Evolutionary conservation across 1,140 invertebrate genomes (phyloP).

Genomic region (Macrosteles quadrilineatus): DNA sequence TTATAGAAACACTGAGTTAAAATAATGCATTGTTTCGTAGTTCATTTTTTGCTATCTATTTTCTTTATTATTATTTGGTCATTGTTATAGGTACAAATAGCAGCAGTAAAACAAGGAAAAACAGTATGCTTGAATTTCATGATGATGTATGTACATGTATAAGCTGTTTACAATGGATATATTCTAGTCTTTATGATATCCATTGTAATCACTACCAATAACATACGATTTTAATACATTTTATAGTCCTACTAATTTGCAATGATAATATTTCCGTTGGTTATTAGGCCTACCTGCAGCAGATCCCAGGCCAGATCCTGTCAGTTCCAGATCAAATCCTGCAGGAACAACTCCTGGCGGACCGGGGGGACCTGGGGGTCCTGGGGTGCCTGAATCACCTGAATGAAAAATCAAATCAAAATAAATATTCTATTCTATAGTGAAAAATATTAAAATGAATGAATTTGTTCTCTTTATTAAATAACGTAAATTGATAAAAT

Average conservation of each 20-base stretch:
- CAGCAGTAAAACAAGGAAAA: neutral
- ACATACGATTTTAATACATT: too few relatives aligned
- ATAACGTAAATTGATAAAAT: neutral
- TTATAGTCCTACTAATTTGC: too few relatives aligned
- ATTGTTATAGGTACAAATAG: neutral
- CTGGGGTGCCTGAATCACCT: slow-evolving; percentile 52
- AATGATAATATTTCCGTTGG: slow-evolving; percentile 48
- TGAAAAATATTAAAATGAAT: neutral
- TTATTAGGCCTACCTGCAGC: too few relatives aligned
- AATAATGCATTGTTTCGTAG: too few relatives aligned
- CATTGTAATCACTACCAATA: too few relatives aligned
- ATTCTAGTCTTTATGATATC: too few relatives aligned
- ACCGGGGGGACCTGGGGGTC: slow-evolving; percentile 59
- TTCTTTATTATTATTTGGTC: neutral
- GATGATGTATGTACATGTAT: neutral
- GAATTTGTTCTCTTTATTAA: neutral
- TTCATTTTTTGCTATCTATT: too few relatives aligned
- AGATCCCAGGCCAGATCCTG: too few relatives aligned
- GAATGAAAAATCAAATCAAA: neutral
- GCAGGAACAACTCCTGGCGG: slow-evolving; percentile 39
- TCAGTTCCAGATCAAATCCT: too few relatives aligned
- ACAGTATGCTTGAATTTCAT: neutral
- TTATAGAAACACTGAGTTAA: too few relatives aligned
- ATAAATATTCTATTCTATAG: neutral
- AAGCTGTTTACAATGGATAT: neutral